Base-by-base conservation (phyloP, 2,113 vertebrate genomes). In the Microcebus murinus region DNA sequence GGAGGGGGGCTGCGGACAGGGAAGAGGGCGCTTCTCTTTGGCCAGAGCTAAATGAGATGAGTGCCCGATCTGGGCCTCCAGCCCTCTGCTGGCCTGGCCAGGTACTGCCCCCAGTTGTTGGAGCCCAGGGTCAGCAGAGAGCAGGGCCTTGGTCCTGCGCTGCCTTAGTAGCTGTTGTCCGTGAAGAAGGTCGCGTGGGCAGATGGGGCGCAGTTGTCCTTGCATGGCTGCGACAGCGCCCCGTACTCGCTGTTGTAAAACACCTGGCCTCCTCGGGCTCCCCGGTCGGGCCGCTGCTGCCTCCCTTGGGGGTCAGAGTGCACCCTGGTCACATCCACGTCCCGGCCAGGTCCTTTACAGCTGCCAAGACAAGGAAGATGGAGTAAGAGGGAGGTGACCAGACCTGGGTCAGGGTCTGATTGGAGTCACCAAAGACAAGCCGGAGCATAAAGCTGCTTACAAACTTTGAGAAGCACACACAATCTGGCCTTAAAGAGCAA, bases 161-260 rank as follows among this genome's bases (percentile, higher is more conserved):
- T 71, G 93, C 68, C 90, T 18, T 52, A 97, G 92, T 97, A 96
- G 98, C 95, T 98, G 98, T 79, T 96, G 95, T 99, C 98, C 0
- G 98, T 96, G 97, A 98, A 98, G 98, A 99, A 98, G 83, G 98
- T 97, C 8, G 83, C 5, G 0, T 85, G 97, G 81, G 98, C 83
- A 18, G 98, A 84, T 0, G 97, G 98, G 94, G 97, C 95, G 68
- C 97, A 95, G 96, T 96, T 96, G 48, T 96, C 98, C 83, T 98
- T 96, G 21, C 97, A 97, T 0, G 98, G 98, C 98, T 99, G 99
- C 0, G 98, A 99, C 97, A 99, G 99, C 98, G 99, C 99, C 76
- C 99, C 99, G 0, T 99, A 99, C 98, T 99, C 99, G 95, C 99
- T 99, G 99, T 99, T 99, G 98, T 99, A 99, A 98, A 99, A 99